These are phyloP conservation scores for Ichneumon xanthorius DNA, from an alignment of 2,888 invertebrate genomes.

Conservation along the genomic window DNA sequence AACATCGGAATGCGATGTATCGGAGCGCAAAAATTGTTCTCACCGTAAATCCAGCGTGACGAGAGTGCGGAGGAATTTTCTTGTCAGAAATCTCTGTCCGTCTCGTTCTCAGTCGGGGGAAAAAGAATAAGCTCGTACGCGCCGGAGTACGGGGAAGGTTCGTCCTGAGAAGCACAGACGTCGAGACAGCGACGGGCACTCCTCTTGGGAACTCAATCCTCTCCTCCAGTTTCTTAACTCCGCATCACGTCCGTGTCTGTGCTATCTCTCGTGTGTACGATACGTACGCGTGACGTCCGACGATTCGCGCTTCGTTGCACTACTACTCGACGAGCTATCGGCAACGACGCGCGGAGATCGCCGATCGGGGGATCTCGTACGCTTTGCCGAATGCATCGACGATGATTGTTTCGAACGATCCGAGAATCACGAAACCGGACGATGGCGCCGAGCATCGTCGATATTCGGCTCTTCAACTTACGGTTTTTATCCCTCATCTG, in stretches of 20 bases:
- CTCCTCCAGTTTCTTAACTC: constrained; percentile 49
- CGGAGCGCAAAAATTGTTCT: not conserved
- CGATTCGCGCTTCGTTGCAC: constrained; percentile 73
- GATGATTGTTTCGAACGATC: constrained; percentile 22
- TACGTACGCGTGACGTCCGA: constrained; percentile 46
- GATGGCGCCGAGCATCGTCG: not conserved
- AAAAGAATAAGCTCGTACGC: constrained; percentile 19
- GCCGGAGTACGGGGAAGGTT: constrained; percentile 39
- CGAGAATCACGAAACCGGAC: constrained; percentile 25
- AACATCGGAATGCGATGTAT: not conserved
- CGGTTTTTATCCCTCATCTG: not conserved
- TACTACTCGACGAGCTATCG: constrained; percentile 66
- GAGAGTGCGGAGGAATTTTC: constrained; percentile 25
- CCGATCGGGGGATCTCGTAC: constrained; percentile 24
- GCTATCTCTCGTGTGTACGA: constrained; percentile 58
- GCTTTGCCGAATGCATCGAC: constrained; percentile 50
- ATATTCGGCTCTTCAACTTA: not conserved
- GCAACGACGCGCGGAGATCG: constrained; percentile 3
- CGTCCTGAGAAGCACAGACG: constrained; percentile 49
- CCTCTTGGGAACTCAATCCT: constrained; percentile 58
- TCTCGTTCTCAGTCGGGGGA: not conserved
- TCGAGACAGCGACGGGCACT: constrained; percentile 7
- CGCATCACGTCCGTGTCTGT: constrained; percentile 23
- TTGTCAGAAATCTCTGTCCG: constrained; percentile 41
- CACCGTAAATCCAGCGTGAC: constrained; percentile 12